Conservation (phyloP, 1,140 invertebrate species). For the Oedothorax gibbosus region DNA sequence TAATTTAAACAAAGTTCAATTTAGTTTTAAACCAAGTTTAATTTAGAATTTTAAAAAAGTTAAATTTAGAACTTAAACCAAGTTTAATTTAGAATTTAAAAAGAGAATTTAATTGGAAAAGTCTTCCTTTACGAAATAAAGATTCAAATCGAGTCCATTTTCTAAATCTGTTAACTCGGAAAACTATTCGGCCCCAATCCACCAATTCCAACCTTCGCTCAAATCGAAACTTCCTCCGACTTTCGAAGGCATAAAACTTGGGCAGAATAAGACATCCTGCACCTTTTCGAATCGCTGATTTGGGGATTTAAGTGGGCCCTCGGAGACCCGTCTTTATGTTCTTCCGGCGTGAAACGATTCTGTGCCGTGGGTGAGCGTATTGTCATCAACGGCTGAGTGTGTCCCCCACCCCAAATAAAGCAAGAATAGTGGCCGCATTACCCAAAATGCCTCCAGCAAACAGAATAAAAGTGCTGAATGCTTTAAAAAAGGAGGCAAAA, state of each 20-base stretch:
- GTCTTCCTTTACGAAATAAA: too few relatives aligned
- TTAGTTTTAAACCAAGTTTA: too few relatives aligned
- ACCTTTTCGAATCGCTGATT: conserved; percentile 34
- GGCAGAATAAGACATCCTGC: not conserved
- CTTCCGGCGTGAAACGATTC: conserved; percentile 18
- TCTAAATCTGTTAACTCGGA: too few relatives aligned
- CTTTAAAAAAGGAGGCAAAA: conserved; percentile 13
- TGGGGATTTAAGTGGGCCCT: conserved; percentile 17
- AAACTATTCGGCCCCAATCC: too few relatives aligned
- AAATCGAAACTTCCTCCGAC: conserved; percentile 5
- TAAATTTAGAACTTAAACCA: too few relatives aligned
- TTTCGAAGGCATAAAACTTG: conserved; percentile 6
- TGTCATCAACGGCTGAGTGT: not conserved
- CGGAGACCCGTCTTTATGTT: conserved; percentile 7
- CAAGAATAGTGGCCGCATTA: conserved; percentile 24
- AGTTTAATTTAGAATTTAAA: too few relatives aligned
- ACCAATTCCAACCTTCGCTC: too few relatives aligned
- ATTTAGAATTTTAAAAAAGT: too few relatives aligned
- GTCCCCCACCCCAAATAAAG: conserved; percentile 22
- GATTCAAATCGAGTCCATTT: too few relatives aligned
- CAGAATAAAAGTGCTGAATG: conserved; percentile 27
- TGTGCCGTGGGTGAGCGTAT: not conserved
- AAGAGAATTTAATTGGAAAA: too few relatives aligned
- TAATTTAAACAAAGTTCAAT: too few relatives aligned
- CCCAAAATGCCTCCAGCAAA: conserved; percentile 5